Base-by-base conservation (phyloP, 2,113 vertebrate species). In the Felis catus region DNA sequence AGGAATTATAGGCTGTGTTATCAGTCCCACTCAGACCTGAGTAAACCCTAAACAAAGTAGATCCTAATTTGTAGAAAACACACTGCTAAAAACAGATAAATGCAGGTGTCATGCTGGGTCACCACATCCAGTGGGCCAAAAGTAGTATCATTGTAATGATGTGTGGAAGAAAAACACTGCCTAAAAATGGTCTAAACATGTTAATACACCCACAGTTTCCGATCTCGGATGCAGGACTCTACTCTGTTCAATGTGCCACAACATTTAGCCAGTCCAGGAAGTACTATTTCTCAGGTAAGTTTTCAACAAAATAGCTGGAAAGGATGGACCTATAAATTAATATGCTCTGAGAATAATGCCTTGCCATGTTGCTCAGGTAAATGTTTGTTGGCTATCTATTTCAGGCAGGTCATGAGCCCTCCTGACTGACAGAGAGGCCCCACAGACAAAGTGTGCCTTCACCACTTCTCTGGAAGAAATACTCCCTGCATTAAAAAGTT, bases 1-100 rank as follows among this genome's bases (percentile, higher is more conserved):
- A 80, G 29, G 89, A 97, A 97, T 95, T 97, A 95, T 23, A 97
- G 92, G 55, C 68, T 89, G 12, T 95, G 86, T 93, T 79, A 95
- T 93, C 94, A 95, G 94, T 63, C 63, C 95, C 66, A 94, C 65
- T 95, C 70, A 94, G 93, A 25, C 55, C 51, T 39, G 48, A 98
- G 82, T 78, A 90, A 96, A 93, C 31, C 31, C 76, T 83, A 97
- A 97, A 93, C 87, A 96, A 97, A 97, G 63, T 19, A 89, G 86
- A 82, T 87, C 11, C 80, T 84, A 83, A 91, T 95, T 76, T 97
- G 96, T 73, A 94, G 91, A 95, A 97, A 93, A 94, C 36, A 81
- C 19, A 93, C 51, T 74, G 51, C 85, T 93, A 83, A 93, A 97
- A 97, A 95, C 5, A 71, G 58, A 91, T 41, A 80, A 79, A 91